Evolutionary conservation across 2,888 invertebrate genomes (phyloP).

Genomic region (Drosophila quinaria): DNA sequence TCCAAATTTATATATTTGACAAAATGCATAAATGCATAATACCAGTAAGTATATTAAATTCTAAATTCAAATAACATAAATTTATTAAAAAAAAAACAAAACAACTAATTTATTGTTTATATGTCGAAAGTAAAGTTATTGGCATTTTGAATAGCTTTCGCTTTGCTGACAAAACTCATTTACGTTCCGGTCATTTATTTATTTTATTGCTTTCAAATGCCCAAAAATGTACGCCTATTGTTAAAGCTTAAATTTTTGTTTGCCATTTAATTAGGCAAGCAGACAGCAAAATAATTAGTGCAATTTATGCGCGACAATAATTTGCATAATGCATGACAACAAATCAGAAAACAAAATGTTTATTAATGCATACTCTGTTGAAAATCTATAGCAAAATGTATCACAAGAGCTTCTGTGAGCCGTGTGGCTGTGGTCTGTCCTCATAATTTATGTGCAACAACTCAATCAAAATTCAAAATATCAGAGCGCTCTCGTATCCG

Average conservation of each 20-base stretch:
- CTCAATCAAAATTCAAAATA: constrained; percentile 77
- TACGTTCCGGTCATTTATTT: constrained; percentile 52
- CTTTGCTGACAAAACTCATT: constrained; percentile 38
- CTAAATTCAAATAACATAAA: background rate
- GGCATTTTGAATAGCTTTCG: constrained; percentile 26
- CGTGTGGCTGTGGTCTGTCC: constrained; percentile 1
- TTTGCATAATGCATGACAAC: constrained; percentile 75
- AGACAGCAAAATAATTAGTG: constrained; percentile 65
- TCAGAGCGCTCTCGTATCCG: background rate
- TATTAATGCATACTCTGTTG: constrained; percentile 53
- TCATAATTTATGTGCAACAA: constrained; percentile 69
- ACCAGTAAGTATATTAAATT: background rate
- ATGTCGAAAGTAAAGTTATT: constrained; percentile 23
- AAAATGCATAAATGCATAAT: background rate
- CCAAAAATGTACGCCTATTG: constrained; percentile 7
- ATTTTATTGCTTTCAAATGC: constrained; percentile 38
- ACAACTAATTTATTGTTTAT: constrained; percentile 2
- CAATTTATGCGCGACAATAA: constrained; percentile 67
- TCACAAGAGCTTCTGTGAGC: constrained; percentile 2
- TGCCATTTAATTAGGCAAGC: constrained; percentile 70
- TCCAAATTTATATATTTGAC: background rate
- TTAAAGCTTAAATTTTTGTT: constrained; percentile 35
- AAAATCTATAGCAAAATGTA: constrained; percentile 42
- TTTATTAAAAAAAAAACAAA: background rate
- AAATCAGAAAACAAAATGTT: constrained; percentile 74